Percentiles rank a stretch among this genome's conserved stretches.
Conservation (phyloP, 2,888 invertebrate species). For the Tolmerus cingulatus region DNA sequence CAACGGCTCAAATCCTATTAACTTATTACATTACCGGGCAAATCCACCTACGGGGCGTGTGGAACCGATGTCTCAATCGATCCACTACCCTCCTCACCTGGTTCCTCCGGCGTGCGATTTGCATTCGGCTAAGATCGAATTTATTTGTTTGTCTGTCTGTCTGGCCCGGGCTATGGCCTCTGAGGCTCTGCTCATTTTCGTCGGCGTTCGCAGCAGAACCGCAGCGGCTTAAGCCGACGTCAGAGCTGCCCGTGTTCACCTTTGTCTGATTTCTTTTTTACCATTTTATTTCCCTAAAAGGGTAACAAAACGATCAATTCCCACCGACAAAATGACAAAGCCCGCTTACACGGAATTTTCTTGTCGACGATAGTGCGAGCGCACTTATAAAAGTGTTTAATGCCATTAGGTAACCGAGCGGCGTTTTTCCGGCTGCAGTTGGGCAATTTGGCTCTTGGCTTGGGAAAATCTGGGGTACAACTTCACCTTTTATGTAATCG, state of each 20-base stretch:
- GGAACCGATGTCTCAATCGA: slow-evolving; percentile 10
- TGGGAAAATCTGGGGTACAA: not conserved
- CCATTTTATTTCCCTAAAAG: slow-evolving; percentile 9
- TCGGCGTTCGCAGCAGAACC: not conserved
- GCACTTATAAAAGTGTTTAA: slow-evolving; percentile 24
- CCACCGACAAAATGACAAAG: slow-evolving; percentile 13
- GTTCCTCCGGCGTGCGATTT: not conserved
- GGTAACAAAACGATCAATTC: slow-evolving; percentile 40
- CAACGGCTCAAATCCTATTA: slow-evolving; percentile 13
- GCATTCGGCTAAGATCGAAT: slow-evolving; percentile 25
- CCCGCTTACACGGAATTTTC: slow-evolving; percentile 41
- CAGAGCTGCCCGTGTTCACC: not conserved
- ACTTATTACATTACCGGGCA: slow-evolving; percentile 23
- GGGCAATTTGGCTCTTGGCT: not conserved
- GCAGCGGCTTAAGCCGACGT: not conserved
- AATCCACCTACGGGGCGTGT: slow-evolving; percentile 7
- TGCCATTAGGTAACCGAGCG: slow-evolving; percentile 3
- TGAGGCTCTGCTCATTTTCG: not conserved
- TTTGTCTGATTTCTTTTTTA: not conserved
- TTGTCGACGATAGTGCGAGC: slow-evolving; percentile 18
- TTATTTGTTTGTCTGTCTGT: slow-evolving; percentile 31
- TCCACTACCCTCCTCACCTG: not conserved
- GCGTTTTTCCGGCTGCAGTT: not conserved
- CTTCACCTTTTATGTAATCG: not conserved
- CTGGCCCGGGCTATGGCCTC: slow-evolving; percentile 13